Conservation (phyloP, 1,140 invertebrate genomes). For the Harpegnathos saltator region DNA sequence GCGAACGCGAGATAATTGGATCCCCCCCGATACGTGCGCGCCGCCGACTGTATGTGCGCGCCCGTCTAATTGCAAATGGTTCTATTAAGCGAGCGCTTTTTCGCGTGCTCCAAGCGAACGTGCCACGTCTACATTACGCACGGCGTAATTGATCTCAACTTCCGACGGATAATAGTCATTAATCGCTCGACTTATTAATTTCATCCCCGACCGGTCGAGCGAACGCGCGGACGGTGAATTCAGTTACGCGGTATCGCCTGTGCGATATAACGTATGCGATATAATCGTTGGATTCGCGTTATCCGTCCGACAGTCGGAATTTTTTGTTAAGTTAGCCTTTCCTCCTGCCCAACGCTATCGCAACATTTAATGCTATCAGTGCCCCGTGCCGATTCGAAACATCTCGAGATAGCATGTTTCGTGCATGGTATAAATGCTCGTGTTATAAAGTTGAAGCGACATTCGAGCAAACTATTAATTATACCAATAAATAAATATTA, state of each 20-base stretch:
- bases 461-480: too few species aligned
- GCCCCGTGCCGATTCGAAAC: too few species aligned
- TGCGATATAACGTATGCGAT: not conserved
- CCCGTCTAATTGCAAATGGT: conserved; percentile 44
- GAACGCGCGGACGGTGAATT: not conserved
- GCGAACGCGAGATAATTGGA: conserved; percentile 60
- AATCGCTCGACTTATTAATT: conserved; percentile 47
- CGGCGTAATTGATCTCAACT: conserved; percentile 26
- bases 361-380: too few species aligned
- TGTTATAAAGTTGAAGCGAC: too few species aligned
- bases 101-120: not conserved
- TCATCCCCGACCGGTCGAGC: not conserved
- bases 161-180: conserved; percentile 33
- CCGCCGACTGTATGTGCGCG: conserved; percentile 9
- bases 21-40: conserved; percentile 3
- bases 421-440: too few species aligned
- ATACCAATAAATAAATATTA: too few species aligned
- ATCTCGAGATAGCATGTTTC: too few species aligned
- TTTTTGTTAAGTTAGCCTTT: too few species aligned
- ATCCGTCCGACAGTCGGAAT: too few species aligned
- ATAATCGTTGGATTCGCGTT: too few species aligned
- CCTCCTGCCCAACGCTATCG: too few species aligned
- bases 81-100: conserved; percentile 40
- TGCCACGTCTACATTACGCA: conserved; percentile 16
- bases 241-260: not conserved